Percentiles rank a stretch among this genome's conserved stretches.
Evolutionary conservation across 2,113 vertebrate genomes (phyloP).

Genomic region (Nipponia nippon): DNA sequence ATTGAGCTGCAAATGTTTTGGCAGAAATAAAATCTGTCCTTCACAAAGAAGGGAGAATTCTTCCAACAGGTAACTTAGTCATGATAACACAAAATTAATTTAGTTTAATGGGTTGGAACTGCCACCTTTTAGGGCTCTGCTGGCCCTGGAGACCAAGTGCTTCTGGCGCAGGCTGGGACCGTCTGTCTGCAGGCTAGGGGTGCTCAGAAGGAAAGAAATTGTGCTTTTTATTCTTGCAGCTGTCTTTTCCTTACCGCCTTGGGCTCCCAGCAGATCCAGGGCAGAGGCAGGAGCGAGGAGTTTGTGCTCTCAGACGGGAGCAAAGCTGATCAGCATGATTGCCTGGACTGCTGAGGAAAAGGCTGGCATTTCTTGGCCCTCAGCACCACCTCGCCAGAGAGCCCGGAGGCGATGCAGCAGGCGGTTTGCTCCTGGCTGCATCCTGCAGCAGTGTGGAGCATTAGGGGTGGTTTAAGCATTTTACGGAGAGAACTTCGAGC

Average conservation of each 20-base stretch:
- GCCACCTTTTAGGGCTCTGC: not conserved
- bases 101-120: not conserved
- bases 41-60: not conserved
- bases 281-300: not conserved
- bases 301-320: not conserved
- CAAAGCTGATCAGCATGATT: fast-evolving
- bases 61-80: not conserved
- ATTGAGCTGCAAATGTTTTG: not conserved
- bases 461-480: not conserved
- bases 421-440: not conserved
- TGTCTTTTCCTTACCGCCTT: fast-evolving
- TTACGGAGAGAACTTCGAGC: not conserved
- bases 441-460: not conserved
- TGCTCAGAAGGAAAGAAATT: not conserved
- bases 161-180: not conserved
- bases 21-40: not conserved
- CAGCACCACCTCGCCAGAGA: not conserved
- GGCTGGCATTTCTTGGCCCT: fast-evolving
- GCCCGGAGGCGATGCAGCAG: fast-evolving
- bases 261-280: not conserved
- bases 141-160: not conserved
- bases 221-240: not conserved
- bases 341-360: not conserved
- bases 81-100: not conserved
- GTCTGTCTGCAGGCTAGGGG: fast-evolving